These are phyloP conservation scores for Drosophila falleni DNA, from an alignment of 2,888 invertebrate species.

Conservation along the genomic window DNA sequence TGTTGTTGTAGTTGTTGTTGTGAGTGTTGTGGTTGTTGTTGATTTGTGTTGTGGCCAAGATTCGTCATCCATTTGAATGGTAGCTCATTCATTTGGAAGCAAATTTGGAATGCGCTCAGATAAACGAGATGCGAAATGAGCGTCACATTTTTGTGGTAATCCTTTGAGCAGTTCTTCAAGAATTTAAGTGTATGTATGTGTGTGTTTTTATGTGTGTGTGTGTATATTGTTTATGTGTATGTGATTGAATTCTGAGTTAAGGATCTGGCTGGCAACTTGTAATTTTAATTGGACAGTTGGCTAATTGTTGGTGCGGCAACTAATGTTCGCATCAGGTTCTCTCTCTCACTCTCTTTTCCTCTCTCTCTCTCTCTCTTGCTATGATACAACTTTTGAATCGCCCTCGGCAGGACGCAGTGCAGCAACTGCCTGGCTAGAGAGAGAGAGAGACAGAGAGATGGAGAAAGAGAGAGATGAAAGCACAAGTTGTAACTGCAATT, in stretches of 20 bases:
- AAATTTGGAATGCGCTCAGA: constrained; percentile 52
- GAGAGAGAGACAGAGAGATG: not conserved
- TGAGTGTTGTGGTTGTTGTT: constrained; percentile 11
- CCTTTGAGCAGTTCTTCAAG: constrained; percentile 40
- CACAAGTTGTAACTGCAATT: constrained; percentile 32
- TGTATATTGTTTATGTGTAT: not conserved
- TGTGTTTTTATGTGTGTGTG: constrained; percentile 8
- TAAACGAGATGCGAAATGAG: constrained; percentile 51
- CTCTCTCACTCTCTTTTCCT: not conserved
- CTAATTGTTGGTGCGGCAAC: constrained; percentile 16
- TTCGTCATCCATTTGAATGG: constrained; percentile 54
- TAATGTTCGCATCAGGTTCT: constrained; percentile 1
- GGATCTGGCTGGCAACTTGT: constrained; percentile 21
- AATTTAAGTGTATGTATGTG: not conserved
- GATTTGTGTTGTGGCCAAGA: constrained; percentile 27
- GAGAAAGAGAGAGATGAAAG: not conserved
- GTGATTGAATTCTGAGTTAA: constrained; percentile 27
- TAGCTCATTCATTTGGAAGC: constrained; percentile 50
- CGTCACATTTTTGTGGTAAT: constrained; percentile 44
- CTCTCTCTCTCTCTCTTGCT: not conserved
- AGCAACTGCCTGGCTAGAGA: not conserved
- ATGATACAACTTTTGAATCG: constrained; percentile 7
- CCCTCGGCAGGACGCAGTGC: constrained; percentile 24
- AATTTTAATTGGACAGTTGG: constrained; percentile 28
- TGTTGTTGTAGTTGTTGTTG: not conserved